Conservation (phyloP, 2,797 vertebrate genomes). For the Myotis planiceps region DNA sequence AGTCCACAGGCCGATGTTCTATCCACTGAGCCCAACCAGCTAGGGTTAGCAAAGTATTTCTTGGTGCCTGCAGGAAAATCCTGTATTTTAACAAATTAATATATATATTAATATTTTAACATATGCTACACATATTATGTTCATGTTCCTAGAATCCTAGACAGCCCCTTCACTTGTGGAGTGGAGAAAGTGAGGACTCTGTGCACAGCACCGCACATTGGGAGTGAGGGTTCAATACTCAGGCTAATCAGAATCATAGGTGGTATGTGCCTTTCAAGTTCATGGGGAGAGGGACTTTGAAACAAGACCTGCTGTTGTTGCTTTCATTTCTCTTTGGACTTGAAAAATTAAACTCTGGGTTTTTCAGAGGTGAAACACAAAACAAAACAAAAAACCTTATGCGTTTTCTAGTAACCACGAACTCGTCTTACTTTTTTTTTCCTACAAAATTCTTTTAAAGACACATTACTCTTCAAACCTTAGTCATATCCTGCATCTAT, state of each 20-base stretch:
- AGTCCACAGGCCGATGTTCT: no score
- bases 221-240: not conserved
- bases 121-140: not conserved
- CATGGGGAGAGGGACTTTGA: not conserved
- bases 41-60: not conserved
- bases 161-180: not conserved
- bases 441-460: not conserved
- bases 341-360: not conserved
- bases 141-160: not conserved
- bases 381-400: not conserved
- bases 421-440: not conserved
- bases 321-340: not conserved
- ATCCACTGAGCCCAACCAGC: no score
- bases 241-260: not conserved
- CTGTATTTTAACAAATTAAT: not conserved
- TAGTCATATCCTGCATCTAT: no score
- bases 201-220: accelerated
- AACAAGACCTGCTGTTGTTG: not conserved
- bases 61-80: not conserved
- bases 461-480: not conserved
- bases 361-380: not conserved
- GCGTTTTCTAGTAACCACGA: not conserved
- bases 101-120: not conserved
- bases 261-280: not conserved
- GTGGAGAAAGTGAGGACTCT: not conserved